phyloP scores from a whole-genome alignment of 2,113 vertebrate species.

The Trinectes maculatus region DNA sequence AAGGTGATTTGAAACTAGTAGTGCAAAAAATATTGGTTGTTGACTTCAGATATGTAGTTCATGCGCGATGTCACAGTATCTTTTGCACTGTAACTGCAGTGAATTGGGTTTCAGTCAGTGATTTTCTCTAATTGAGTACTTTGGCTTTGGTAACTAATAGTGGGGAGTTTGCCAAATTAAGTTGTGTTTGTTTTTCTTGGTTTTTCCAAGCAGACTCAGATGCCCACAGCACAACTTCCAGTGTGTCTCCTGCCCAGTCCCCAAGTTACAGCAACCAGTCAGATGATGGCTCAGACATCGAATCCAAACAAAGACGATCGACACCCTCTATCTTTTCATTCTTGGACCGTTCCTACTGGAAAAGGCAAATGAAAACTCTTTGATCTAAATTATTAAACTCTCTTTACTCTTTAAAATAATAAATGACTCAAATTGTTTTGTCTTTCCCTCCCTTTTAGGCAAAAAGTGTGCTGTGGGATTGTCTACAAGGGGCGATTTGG shows the following conservation, averaged over 20 bases:
- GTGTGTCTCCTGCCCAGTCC: constrained; percentile 84
- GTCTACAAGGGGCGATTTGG: constrained; percentile 86
- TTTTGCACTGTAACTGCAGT: neutral
- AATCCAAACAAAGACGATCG: constrained; percentile 81
- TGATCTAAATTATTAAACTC: rapidly evolving
- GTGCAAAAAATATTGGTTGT: neutral
- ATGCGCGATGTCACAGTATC: neutral
- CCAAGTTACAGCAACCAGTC: constrained; percentile 86
- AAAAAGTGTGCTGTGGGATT: constrained; percentile 86
- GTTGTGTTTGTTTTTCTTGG: neutral
- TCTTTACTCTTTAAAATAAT: neutral
- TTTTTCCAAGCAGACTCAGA: constrained; percentile 78
- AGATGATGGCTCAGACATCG: constrained; percentile 84
- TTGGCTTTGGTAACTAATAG: neutral
- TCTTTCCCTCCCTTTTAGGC: constrained; percentile 58
- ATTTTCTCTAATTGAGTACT: too few species aligned
- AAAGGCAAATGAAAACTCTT: constrained; percentile 61
- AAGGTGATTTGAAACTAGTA: neutral
- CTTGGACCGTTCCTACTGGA: constrained; percentile 86
- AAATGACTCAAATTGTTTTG: neutral
- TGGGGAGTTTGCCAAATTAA: neutral
- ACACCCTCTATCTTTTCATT: constrained; percentile 81
- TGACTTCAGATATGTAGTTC: neutral
- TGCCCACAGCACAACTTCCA: constrained; percentile 85
- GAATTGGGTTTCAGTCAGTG: too few species aligned